Evolutionary conservation across 35 echinoderm and acorn worm genomes (phyloP).

Genomic region (Anneissia japonica): DNA sequence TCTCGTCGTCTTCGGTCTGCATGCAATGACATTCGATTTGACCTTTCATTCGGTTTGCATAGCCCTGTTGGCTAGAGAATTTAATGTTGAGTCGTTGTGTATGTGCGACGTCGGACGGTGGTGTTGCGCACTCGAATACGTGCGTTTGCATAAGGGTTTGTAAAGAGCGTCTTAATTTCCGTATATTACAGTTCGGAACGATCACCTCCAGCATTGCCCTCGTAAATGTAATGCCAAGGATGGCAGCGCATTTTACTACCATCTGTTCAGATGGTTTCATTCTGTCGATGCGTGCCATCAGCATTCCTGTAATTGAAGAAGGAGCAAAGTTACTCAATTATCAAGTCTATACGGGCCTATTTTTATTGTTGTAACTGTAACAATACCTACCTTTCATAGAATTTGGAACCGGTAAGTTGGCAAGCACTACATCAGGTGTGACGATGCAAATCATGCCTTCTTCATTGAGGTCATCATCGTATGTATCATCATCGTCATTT

Average conservation of each 20-base stretch:
- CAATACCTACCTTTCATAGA: conserved; percentile 71
- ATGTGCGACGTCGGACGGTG: background rate
- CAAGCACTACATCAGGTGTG: conserved; percentile 50
- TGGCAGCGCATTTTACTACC: conserved; percentile 81
- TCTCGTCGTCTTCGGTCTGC: conserved; percentile 1
- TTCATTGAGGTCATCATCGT: conserved; percentile 31
- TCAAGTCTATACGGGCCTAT: background rate
- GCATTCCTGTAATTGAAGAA: conserved; percentile 53
- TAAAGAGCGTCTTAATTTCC: conserved; percentile 40
- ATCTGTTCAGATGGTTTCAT: conserved; percentile 89
- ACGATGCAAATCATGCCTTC: conserved; percentile 63
- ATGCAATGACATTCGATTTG: conserved; percentile 39
- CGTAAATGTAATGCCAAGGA: conserved; percentile 73
- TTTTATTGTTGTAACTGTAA: background rate
- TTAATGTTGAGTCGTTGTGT: background rate
- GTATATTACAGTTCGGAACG: conserved; percentile 38
- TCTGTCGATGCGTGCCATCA: conserved; percentile 76
- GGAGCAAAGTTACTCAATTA: too few species aligned
- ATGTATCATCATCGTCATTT: conserved; percentile 3
- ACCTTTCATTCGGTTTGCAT: conserved; percentile 25
- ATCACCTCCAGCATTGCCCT: conserved; percentile 70
- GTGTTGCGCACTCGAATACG: conserved; percentile 81
- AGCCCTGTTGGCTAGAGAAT: background rate
- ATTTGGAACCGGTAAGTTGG: conserved; percentile 63
- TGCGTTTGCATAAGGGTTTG: conserved; percentile 64